Evolutionary conservation across 2,113 vertebrate genomes (phyloP), one percentile per base, ranked within the genome.

Genomic region (Picathartes gymnocephalus): DNA sequence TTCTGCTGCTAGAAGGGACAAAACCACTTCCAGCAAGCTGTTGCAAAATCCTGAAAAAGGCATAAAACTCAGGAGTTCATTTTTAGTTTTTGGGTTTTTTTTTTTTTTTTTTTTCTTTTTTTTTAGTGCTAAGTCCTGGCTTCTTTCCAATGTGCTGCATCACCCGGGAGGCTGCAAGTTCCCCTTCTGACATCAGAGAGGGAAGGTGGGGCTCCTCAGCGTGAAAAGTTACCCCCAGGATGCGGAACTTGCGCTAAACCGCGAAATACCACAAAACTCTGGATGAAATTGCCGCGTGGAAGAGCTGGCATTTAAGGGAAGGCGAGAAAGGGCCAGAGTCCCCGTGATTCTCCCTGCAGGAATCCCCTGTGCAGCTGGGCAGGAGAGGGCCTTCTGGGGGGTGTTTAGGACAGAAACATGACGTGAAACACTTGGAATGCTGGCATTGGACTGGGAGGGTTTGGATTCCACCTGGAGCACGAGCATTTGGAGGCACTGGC

Each of bases 221-320:
- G 6, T 21, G 39, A 42, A 69, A 60, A 88, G 19, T 24, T 25
- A 35, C 19, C 45, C 48, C 54, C 39, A 35, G 76, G 44, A 56
- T 1, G 4, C 27, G 57, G 47, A 72, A 66, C 11, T 90, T 35
- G 60, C 61, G 24, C 54, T 73, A 50, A 91, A 44, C 42, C 39
- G 11, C 39, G 39, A 39, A 39, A 39, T 39, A 81, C 62, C n/a
- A 58, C 21, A 11, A 20, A 61, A 23, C 12, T 62, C 12, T 2
- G 0, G 10, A 35, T n/a, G 8, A n/a, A 70, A 58, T 64, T 50
- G 11, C 40, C 39, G 2, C 0, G 2, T n/a, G 37, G 27, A 33
- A 39, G 37, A 70, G 35, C 42, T 56, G 35, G 35, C 7, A 5
- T 48, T 7, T 12, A 10, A 48, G 13, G 33, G 51, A 40, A 62